Evolutionary conservation across 2,113 vertebrate genomes (phyloP), one percentile per base, ranked within the genome.

Genomic region (Xyliphius kryptos): DNA sequence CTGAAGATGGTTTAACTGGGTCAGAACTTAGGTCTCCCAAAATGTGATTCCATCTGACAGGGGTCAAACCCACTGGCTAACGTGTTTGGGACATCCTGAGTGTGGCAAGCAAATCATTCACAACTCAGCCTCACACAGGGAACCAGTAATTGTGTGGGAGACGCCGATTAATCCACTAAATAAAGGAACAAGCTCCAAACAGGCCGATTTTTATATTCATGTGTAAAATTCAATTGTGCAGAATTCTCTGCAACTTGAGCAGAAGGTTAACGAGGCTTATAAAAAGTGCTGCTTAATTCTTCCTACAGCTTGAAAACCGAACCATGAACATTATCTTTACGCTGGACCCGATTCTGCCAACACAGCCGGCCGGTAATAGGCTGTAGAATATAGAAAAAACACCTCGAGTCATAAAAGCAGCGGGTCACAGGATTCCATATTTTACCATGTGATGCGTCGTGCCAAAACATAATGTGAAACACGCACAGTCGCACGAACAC

Each of bases 381-480:
- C 64, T 46, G 15, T 56, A 67, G 59, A 49, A 64, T 19, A 70
- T 49, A 57, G 55, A 69, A 48, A 13, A 61, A 10, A 21, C 55
- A 61, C 40, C 46, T 17, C 51, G 58, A 17, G 44, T 52, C 19
- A 43, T 63, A 48, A 61, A 58, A 63, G 57, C 16, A 36, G 63
- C 43, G 38, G 47, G 48, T 58, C 46, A 54, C 51, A 48, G 51
- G 68, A 56, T 65, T 67, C 61, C 46, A 69, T 56, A 72, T 68
- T 73, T 73, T 65, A 57, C 41, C 15, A 56, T 37, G 20, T 56
- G 61, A 72, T 61, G 48, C 19, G 17, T 51, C 6, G 50, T 58
- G 50, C 68, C 72, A 70, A 71, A 48, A 22, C 19, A 21, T 74
- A 67, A 74, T 65, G 44, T 55, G 51, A 59, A 74, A 61, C 68